Evolutionary conservation across 2,888 invertebrate species (phyloP).

Genomic region (Formica aserva): DNA sequence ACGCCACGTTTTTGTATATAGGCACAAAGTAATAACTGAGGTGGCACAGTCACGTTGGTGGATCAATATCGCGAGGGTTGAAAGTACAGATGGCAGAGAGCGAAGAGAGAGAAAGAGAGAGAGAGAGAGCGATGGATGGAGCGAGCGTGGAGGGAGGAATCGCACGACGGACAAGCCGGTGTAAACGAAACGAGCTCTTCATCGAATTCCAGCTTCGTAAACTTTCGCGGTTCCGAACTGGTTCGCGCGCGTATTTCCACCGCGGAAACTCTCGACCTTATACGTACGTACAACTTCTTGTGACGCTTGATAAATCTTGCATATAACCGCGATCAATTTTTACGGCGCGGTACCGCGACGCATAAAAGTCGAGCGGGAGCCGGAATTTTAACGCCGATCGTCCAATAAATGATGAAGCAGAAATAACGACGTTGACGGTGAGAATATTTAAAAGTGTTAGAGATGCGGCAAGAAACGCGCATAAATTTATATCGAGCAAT

Average conservation of each 20-base stretch:
- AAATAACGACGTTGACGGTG: conserved; percentile 26
- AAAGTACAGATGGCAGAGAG: conserved; percentile 74
- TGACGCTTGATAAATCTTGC: conserved; percentile 62
- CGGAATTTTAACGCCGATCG: conserved; percentile 61
- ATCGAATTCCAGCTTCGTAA: conserved; percentile 35
- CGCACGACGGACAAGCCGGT: conserved; percentile 60
- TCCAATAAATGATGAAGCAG: conserved; percentile 35
- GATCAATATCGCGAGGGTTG: conserved; percentile 82
- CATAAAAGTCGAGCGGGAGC: conserved; percentile 58
- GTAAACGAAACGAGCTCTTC: conserved; percentile 67
- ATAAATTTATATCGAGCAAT: not conserved
- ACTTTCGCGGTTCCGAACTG: conserved; percentile 14
- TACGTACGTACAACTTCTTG: conserved; percentile 46
- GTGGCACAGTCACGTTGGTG: conserved; percentile 76
- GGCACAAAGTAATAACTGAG: conserved; percentile 67
- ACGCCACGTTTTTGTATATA: conserved; percentile 28
- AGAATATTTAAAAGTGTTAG: conserved; percentile 18
- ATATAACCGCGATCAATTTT: conserved; percentile 61
- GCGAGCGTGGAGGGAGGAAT: conserved; percentile 67
- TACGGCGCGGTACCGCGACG: conserved; percentile 30
- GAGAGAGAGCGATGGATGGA: conserved; percentile 59
- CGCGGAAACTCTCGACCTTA: conserved; percentile 51
- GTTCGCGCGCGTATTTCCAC: conserved; percentile 17
- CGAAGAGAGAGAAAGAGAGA: conserved; percentile 59
- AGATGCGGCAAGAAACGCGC: not conserved